Percentiles rank a stretch among this genome's conserved stretches.
Evolutionary conservation across 2,888 invertebrate species (phyloP).

Genomic region (Agrotis exclamationis): DNA sequence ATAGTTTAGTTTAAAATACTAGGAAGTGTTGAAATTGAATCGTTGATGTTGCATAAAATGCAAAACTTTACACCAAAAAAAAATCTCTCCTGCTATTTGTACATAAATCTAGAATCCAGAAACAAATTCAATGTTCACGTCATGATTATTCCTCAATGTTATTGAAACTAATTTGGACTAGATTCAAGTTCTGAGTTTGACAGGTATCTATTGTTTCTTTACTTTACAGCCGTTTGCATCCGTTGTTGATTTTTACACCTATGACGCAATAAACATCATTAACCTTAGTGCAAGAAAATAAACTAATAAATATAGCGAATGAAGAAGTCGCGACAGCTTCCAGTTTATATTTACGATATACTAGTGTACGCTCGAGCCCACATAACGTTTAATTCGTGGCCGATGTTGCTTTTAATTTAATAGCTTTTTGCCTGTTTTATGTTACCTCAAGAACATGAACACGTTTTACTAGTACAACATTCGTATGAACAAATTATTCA

Average conservation of each 20-base stretch:
- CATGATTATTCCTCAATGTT: conserved; percentile 25
- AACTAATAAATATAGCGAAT: conserved; percentile 65
- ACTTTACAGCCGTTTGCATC: conserved; percentile 30
- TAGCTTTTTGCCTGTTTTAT: conserved; percentile 66
- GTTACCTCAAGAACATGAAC: conserved; percentile 65
- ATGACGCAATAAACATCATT: conserved; percentile 58
- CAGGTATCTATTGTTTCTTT: conserved; percentile 44
- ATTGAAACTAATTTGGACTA: conserved; percentile 52
- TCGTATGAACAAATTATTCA: conserved; percentile 29
- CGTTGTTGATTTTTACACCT: conserved; percentile 51
- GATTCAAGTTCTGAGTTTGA: conserved; percentile 53
- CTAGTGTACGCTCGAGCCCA: conserved; percentile 57
- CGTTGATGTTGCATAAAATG: neutral
- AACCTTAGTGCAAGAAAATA: conserved; percentile 63
- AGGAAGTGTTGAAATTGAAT: conserved; percentile 12
- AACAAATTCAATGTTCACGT: conserved; percentile 20
- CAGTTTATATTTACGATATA: conserved; percentile 65
- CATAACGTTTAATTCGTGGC: conserved; percentile 64
- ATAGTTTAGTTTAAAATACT: conserved; percentile 7
- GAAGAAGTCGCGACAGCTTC: conserved; percentile 61
- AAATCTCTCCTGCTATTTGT: neutral
- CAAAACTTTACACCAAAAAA: neutral
- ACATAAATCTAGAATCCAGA: conserved; percentile 16
- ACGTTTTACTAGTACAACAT: conserved; percentile 55
- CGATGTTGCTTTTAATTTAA: conserved; percentile 69